phyloP scores from a whole-genome alignment of 2,113 vertebrate genomes.

The Etheostoma spectabile region DNA sequence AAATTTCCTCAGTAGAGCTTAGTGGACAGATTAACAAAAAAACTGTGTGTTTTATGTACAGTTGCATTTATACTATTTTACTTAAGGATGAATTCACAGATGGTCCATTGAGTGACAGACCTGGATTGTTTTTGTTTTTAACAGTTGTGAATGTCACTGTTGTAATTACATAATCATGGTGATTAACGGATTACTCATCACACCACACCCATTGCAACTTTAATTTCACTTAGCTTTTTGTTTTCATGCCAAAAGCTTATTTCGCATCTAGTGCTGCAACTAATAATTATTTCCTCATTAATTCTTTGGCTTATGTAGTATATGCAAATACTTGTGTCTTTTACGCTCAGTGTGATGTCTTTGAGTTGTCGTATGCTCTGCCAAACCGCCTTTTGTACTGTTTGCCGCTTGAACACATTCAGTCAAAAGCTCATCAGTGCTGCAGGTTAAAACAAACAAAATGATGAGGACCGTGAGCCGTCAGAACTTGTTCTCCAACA shows the following conservation, averaged over 20 bases:
- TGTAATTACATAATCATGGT: not conserved
- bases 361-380: not conserved
- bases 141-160: not conserved
- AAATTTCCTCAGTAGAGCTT: not conserved
- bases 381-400: not conserved
- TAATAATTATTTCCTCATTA: not conserved
- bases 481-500: constrained; percentile 7
- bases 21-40: not conserved
- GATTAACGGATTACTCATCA: not conserved
- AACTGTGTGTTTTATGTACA: not conserved
- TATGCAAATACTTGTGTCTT: too few species aligned
- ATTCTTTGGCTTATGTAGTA: not conserved
- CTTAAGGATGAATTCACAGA: fast-evolving
- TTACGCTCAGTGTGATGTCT: too few species aligned
- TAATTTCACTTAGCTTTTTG: not conserved
- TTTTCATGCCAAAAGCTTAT: not conserved
- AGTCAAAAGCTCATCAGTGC: not conserved
- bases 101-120: not conserved
- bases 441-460: not conserved
- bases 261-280: not conserved
- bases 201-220: not conserved
- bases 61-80: not conserved
- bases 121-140: not conserved
- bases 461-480: not conserved
- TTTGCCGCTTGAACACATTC: not conserved